Evolutionary conservation across 2,797 vertebrate genomes (phyloP).

Genomic region (Cichlasoma orientale): DNA sequence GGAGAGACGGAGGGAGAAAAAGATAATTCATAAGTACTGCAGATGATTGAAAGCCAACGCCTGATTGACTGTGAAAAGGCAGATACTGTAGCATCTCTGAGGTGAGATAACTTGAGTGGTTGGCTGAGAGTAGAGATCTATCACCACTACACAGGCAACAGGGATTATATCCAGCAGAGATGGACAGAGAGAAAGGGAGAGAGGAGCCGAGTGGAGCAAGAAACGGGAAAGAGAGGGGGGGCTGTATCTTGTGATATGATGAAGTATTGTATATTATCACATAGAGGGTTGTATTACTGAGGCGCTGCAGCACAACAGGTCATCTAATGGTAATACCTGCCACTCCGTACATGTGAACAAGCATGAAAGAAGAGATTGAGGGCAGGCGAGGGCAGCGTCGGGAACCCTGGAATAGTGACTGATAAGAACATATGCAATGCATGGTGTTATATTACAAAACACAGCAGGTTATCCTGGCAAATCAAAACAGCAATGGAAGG

Average conservation of each 20-base stretch:
- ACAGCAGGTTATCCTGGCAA: constrained; percentile 48
- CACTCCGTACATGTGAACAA: constrained; percentile 26
- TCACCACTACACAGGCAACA: constrained; percentile 62
- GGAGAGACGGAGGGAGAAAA: not conserved
- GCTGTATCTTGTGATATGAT: constrained; percentile 56
- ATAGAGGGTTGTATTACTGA: constrained; percentile 53
- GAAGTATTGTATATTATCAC: constrained; percentile 53
- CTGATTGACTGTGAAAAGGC: constrained; percentile 65
- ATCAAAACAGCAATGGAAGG: constrained; percentile 15
- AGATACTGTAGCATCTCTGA: constrained; percentile 52
- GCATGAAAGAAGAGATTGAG: constrained; percentile 53
- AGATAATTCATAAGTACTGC: constrained; percentile 45
- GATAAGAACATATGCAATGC: constrained; percentile 66
- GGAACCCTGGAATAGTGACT: constrained; percentile 23
- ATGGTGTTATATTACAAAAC: constrained; percentile 65
- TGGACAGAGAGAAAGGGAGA: constrained; percentile 24
- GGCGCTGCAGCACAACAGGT: constrained; percentile 59
- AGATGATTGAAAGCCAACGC: constrained; percentile 54
- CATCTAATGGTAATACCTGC: constrained; percentile 50
- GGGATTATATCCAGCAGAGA: constrained; percentile 77
- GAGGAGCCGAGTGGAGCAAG: constrained; percentile 18
- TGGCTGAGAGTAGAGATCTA: constrained; percentile 65
- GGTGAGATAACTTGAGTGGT: constrained; percentile 66
- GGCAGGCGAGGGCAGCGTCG: constrained; percentile 33
- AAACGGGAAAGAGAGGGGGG: not conserved